Conservation (phyloP, 2,113 vertebrate species). For the Cebus imitator region DNA sequence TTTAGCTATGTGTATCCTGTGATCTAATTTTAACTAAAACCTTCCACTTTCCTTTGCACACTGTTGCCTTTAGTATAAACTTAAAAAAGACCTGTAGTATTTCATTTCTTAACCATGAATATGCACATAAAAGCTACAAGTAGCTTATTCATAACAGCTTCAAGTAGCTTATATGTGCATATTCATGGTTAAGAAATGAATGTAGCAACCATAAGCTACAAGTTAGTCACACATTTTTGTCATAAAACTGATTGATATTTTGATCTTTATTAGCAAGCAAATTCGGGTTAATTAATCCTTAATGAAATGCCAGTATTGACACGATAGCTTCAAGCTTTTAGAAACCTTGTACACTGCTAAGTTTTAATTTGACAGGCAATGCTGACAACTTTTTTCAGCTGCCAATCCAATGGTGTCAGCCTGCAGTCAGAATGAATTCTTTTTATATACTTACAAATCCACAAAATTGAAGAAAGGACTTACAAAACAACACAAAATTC, state of each 20-base stretch:
- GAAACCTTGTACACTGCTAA: neutral
- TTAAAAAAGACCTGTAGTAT: neutral
- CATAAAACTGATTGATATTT: conserved; percentile 4
- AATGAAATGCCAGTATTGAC: conserved; percentile 54
- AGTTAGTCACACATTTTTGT: conserved; percentile 8
- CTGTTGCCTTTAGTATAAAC: neutral
- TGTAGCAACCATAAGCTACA: neutral
- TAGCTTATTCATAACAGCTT: no score
- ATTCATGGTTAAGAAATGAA: no score
- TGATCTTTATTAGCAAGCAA: conserved; percentile 61
- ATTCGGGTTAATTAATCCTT: conserved; percentile 69
- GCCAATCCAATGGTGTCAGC: conserved; percentile 26
- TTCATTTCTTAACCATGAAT: neutral
- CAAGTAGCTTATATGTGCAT: no score
- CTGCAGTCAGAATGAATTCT: neutral
- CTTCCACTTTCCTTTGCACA: neutral
- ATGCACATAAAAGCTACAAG: neutral
- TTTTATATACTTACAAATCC: neutral
- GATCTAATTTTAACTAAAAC: conserved; percentile 45
- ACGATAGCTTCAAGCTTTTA: conserved; percentile 26
- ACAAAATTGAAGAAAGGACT: neutral
- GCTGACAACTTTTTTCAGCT: conserved; percentile 61
- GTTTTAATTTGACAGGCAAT: conserved; percentile 48
- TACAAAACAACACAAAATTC: neutral
- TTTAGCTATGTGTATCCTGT: neutral